Conservation (phyloP, 2,797 vertebrate genomes). For the Sphenopsis melanotis region DNA sequence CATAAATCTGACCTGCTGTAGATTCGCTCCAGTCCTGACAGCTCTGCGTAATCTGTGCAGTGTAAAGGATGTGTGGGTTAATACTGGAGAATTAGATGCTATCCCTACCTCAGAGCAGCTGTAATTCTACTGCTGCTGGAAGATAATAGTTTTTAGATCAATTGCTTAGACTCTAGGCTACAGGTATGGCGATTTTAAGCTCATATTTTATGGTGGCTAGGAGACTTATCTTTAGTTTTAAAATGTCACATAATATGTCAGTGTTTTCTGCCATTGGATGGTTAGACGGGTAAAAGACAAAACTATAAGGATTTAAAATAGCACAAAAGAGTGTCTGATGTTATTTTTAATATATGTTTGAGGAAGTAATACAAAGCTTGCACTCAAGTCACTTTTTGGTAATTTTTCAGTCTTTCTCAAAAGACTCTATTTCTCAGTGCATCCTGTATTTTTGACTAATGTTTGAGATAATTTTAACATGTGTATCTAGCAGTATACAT, state of each 20-base stretch:
- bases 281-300: not conserved
- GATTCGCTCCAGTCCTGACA: not conserved
- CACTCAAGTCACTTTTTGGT: not conserved
- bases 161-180: constrained; percentile 3
- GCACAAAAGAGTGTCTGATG: not conserved
- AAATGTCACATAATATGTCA: not conserved
- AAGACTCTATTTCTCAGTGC: not conserved
- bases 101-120: constrained; percentile 14
- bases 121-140: not conserved
- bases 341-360: not conserved
- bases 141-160: constrained; percentile 51
- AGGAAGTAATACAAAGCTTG: not conserved
- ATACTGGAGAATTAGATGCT: constrained; percentile 34
- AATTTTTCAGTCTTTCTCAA: not conserved
- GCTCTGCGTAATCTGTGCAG: not conserved
- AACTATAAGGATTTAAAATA: not conserved
- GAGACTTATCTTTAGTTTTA: not conserved
- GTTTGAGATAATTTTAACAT: not conserved
- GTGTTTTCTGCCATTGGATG: not conserved
- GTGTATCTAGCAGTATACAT: not conserved
- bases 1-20: constrained; percentile 41
- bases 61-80: constrained; percentile 33
- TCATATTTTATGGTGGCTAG: not conserved
- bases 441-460: not conserved
- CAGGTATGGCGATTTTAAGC: not conserved